Evolutionary conservation across 2,797 vertebrate genomes (phyloP), one percentile per base, ranked within the genome.

Genomic region (Anisognathus igniventris): DNA sequence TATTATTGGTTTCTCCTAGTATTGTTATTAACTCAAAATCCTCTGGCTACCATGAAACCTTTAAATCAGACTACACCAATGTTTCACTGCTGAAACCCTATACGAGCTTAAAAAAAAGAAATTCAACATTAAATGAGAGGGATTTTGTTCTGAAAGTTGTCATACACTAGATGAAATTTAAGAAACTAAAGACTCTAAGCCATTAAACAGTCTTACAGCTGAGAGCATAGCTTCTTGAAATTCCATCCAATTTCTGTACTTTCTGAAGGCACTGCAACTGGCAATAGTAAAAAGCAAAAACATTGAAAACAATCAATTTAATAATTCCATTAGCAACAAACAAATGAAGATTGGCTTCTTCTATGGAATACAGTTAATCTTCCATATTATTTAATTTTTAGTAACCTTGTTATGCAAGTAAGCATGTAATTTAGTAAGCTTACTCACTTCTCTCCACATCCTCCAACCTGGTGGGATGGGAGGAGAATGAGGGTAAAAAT

Each of bases 401-500:
- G 24, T n/a, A 37, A 64, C 4, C 10, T 75, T 75, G 23, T 37
- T 35, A 50, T 47, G 7, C 14, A 75, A 28, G 3, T 48, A 28
- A 48, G 6, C 5, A 30, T 62, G 9, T 21, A 2, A 42, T 62
- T 75, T 37, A 42, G 16, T 4, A 82, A 25, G 11, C 5, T 48
- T n/a, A n/a, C 8, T 56, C 20, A 25, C 23, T 50, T 39, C 2
- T 42, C 20, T 76, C 24, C 2, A 1, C 28, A 44, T 28, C 2
- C 2, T 7, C 20, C 31, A 50, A 2, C 7, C 24, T 12, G 2
- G 18, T 17, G 44, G 19, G 14, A 39, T 12, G 3, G 10, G 2
- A 5, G 5, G 1, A 39, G 4, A 70, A 57, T 33, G 7, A 57
- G 30, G 31, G 14, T 5, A 14, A 64, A 70, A 62, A 64, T 57